These are phyloP conservation scores for Allochrocebus solatus DNA, from an alignment of 2,797 vertebrate species.

Conservation along the genomic window DNA sequence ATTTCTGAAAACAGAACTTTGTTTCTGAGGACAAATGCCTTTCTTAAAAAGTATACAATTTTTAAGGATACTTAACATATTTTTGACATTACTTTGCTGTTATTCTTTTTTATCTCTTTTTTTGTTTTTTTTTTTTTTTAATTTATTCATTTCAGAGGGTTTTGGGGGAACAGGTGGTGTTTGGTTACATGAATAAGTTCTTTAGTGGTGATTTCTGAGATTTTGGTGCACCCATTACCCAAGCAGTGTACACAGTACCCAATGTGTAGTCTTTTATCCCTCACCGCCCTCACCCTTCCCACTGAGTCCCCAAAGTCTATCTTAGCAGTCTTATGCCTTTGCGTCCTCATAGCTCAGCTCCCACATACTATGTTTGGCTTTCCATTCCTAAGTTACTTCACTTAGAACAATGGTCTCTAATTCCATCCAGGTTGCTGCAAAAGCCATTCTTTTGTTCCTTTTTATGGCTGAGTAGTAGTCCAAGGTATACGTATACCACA, in stretches of 20 bases:
- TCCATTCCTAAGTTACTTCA: not conserved
- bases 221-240: not conserved
- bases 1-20: not conserved
- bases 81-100: not conserved
- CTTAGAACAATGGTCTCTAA: not conserved
- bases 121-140: too few relatives aligned
- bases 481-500: not conserved
- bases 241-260: not conserved
- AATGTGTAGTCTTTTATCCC: not conserved
- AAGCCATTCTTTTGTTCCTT: not conserved
- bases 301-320: not conserved
- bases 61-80: not conserved
- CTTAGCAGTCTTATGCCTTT: not conserved
- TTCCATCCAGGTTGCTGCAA: not conserved
- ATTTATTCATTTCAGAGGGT: not conserved
- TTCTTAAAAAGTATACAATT: not conserved
- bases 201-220: not conserved
- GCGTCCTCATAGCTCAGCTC: not conserved
- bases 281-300: not conserved
- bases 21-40: not conserved
- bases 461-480: not conserved
- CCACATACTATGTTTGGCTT: not conserved
- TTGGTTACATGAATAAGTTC: not conserved
- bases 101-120: not conserved
- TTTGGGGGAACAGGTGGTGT: not conserved